Evolutionary conservation across 2,113 vertebrate species (phyloP), one percentile per base, ranked within the genome.

Genomic region (Pluvianellus socialis): DNA sequence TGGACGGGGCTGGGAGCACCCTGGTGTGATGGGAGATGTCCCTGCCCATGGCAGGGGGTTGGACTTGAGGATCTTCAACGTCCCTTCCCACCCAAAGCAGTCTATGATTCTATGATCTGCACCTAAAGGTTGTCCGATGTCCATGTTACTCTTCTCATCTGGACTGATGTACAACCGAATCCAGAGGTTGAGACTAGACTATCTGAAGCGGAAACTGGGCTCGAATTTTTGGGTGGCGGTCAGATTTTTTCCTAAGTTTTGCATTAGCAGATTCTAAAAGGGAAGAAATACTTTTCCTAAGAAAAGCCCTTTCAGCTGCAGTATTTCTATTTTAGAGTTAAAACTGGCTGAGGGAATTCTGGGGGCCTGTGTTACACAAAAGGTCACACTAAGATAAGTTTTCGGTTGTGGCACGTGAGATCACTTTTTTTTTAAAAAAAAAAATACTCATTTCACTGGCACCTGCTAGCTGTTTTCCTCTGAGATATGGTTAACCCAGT

Each of bases 351-450:
- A 12, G n/a, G n/a, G 40, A 17, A 11, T 12, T 18, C 26, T 16
- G 45, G 49, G 28, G 22, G 23, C 47, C 59, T 38, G 7, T 1
- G 5, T 14, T 20, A 4, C 3, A 12, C 12, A 0, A 26, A 40
- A 55, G 42, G 55, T 65, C 10, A 3, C 45, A 16, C 23, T 21
- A 4, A 63, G 45, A 28, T 5, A 24, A n/a, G 23, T 24, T 58
- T 55, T 45, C 4, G 2, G 53, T 14, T 27, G 7, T 40, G 38
- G 15, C 62, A 66, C 8, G 19, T 7, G 42, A 35, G 53, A 62
- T n/a, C 23, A 1, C 23, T 38, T 61, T 30, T 82, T 59, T 38
- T 40, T 27, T 5, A 67, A 38, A 38, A 38, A 38, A 38, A 38
- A 38, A 38, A 66, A 47, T 30, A 55, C 22, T 72, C 20, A 23